Conservation (phyloP, 1,140 invertebrate genomes). For the Adelges cooleyi region DNA sequence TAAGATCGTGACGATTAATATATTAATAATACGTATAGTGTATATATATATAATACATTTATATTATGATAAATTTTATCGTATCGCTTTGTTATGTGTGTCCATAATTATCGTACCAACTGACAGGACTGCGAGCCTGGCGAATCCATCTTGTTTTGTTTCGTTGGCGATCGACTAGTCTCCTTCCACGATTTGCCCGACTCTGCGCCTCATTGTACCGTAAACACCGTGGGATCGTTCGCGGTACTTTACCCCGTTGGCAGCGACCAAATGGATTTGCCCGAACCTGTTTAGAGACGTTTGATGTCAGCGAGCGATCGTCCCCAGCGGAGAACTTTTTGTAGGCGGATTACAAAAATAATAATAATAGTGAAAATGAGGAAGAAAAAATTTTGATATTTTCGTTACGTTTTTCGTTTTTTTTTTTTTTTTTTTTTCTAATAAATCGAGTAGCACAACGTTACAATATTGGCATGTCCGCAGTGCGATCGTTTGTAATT, state of each 20-base stretch:
- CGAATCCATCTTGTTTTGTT: conserved; percentile 22
- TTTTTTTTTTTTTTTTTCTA: too few species aligned
- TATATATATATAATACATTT: neutral
- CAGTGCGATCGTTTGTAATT: neutral
- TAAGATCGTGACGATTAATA: too few species aligned
- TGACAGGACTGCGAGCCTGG: neutral
- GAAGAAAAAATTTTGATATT: conserved; percentile 26
- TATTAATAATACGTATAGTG: too few species aligned
- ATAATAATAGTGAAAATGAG: conserved; percentile 18
- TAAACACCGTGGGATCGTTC: neutral
- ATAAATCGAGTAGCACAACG: neutral
- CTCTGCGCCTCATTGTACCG: neutral
- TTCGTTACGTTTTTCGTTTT: conserved; percentile 1
- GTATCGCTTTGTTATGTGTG: conserved; percentile 7
- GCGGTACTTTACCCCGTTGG: conserved; percentile 9
- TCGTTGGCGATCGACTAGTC: neutral
- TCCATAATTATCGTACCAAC: conserved; percentile 6
- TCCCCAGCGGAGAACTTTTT: conserved; percentile 26
- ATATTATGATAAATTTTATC: conserved; percentile 3
- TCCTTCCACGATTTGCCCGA: neutral
- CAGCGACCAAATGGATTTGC: neutral
- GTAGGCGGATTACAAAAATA: conserved; percentile 21
- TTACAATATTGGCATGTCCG: neutral
- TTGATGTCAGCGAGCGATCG: conserved; percentile 16
- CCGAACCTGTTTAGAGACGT: conserved; percentile 24